Base-by-base conservation (phyloP, 2,888 invertebrate genomes). In the Pachliopta kotzebuea region DNA sequence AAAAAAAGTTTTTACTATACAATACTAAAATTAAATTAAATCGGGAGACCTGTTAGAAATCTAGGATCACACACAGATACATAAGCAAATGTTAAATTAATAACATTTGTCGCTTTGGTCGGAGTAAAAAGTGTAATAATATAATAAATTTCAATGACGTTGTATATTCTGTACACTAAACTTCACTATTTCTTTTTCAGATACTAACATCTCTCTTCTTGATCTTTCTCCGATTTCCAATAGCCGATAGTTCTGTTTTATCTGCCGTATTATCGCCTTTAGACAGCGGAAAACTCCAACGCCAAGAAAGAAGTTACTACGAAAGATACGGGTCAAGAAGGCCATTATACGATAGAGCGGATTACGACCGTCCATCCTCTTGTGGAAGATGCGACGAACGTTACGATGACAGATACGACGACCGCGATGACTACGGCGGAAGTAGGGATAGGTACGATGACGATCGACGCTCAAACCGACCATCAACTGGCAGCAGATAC, bases 291-390 rank as follows among this genome's bases (percentile, higher is more conserved):
- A 65, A 69, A 49, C 68, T 82, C n/a, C 81, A 76, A 14, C 75
- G 90, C 0, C 85, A 85, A 67, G 81, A 83, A 31, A 80, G 88
- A 31, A 88, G 90, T 64, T 90, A 89, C 71, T 88, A 90, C 62
- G 84, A 83, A 26, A 76, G 86, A 65, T 88, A 86, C 69, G 83
- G 83, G 0, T 70, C 75, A 7, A 73, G 76, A 0, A 75, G 85
- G 54, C 87, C 86, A 0, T 6, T 62, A 11, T 83, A 83, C 67
- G 87, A 84, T n/a, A 76, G 88, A 60, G 64, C 79, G 63, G 78
- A 79, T 23, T 77, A 76, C 69, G 87, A 87, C 21, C 77, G 84
- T 66, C 79, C 83, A 0, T 56, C 62, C 17, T 37, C 54, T 71
- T 79, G 76, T 74, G 89, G 87, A 1, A 85, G 86, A 11, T 83